Evolutionary conservation across 2,797 vertebrate species (phyloP).

Genomic region (Rhodeus uyekii): DNA sequence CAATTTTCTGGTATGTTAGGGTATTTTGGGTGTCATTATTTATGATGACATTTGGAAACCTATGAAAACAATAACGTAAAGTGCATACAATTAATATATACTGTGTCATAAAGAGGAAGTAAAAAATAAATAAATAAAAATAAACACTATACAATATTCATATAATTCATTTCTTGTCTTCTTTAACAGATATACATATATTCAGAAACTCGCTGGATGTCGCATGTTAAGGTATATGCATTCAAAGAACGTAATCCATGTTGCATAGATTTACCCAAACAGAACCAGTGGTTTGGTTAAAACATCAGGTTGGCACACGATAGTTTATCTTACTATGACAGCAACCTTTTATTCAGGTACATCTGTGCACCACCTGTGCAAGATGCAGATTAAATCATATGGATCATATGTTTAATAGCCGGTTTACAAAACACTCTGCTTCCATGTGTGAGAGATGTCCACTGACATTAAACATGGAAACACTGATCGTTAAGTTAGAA

Average conservation of each 20-base stretch:
- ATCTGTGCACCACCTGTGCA: conserved; percentile 46
- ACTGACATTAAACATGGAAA: conserved; percentile 30
- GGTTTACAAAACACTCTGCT: conserved; percentile 7
- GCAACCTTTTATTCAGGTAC: conserved; percentile 52
- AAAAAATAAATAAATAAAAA: conserved; percentile 59
- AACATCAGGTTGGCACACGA: conserved; percentile 82
- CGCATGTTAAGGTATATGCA: conserved; percentile 73
- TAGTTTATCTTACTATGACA: conserved; percentile 68
- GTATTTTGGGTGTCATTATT: conserved; percentile 43
- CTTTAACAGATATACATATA: conserved; percentile 62
- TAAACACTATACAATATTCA: conserved; percentile 52
- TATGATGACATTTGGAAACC: conserved; percentile 27
- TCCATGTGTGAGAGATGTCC: conserved; percentile 28
- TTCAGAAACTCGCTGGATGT: conserved; percentile 66
- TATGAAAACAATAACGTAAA: conserved; percentile 65
- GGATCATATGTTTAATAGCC: not conserved
- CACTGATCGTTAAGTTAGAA: conserved; percentile 14
- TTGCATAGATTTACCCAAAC: conserved; percentile 98
- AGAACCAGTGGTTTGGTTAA: conserved; percentile 80
- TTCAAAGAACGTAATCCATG: conserved; percentile 78
- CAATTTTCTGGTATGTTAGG: not conserved
- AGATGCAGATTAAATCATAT: conserved; percentile 40
- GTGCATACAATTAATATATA: conserved; percentile 74
- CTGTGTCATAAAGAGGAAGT: conserved; percentile 60
- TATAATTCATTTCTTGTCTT: conserved; percentile 61